Base-by-base conservation (phyloP, 2,888 invertebrate genomes). In the Torymus aiolomorphi region DNA sequence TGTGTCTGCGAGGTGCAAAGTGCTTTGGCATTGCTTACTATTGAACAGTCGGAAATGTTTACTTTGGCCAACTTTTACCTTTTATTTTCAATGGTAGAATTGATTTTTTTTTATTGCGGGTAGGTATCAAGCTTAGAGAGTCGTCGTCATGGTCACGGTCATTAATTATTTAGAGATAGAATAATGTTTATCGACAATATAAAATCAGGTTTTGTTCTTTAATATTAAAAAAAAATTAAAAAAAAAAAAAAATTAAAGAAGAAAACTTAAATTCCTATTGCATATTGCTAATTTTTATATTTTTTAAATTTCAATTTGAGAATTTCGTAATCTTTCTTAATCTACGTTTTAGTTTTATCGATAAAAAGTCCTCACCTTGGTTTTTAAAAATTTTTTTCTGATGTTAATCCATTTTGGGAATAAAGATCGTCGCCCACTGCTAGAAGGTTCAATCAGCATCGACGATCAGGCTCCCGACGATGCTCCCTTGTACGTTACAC, bases 21-120 rank as follows among this genome's bases (percentile, higher is more conserved):
- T 89, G 88, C 88, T 86, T 85, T 86, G 83, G 84, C 85, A 84
- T 88, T 86, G 86, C 85, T 84, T 72, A 76, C 16, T 71, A 72
- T 65, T 59, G 54, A 70, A 62, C 72, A 42, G 71, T 80, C 76
- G 18, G 54, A 70, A 31, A 71, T 59, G 24, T 66, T 57, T 49
- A 11, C 18, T 16, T 62, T 49, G 8, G 42, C 42, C 42, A 42
- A 42, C 20, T 31, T 62, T 56, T 49, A 2, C 1, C 11, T 12
- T 57, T 42, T 61, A n/a, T 14, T 14, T 69, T 65, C 8, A 42
- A 5, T 42, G 42, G 8, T 52, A 11, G 4, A 61, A 18, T 12
- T 66, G 24, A 62, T 20, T 51, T 16, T 13, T 12, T 54, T 54
- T 61, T 51, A 69, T 62, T 56, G 51, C n/a, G 51, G 31, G 57